Evolutionary conservation across 2,113 vertebrate genomes (phyloP).

Genomic region (Tylochromis polylepis): DNA sequence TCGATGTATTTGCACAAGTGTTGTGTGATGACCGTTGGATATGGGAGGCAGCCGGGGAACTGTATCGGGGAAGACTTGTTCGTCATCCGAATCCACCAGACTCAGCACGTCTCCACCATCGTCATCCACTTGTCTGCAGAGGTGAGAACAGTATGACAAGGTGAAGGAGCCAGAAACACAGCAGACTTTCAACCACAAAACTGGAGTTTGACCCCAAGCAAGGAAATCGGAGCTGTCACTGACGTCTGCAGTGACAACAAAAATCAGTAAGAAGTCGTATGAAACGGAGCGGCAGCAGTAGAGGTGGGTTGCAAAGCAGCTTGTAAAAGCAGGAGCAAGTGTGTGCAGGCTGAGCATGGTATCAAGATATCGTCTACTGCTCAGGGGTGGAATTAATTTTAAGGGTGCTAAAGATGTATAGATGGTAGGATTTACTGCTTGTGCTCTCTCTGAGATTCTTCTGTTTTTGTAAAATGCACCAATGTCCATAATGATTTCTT

Average conservation of each 20-base stretch:
- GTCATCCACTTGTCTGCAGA: constrained; percentile 44
- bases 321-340: background rate
- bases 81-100: constrained; percentile 88
- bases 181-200: rapidly evolving
- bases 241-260: no score
- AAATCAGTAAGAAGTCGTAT: background rate
- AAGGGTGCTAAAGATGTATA: background rate
- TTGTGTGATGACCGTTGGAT: constrained; percentile 56
- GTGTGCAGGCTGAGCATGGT: background rate
- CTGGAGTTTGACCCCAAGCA: background rate
- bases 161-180: background rate
- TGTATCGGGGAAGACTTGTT: constrained; percentile 62
- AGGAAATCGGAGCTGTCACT: no score
- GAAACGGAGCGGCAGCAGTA: background rate
- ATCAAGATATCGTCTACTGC: background rate
- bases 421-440: background rate
- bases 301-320: background rate
- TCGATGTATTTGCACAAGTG: constrained; percentile 71
- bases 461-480: background rate
- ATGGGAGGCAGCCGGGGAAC: constrained; percentile 62
- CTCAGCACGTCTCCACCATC: constrained; percentile 77
- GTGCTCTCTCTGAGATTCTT: rapidly evolving
- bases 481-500: rapidly evolving
- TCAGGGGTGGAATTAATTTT: background rate
- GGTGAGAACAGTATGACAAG: background rate